Evolutionary conservation across 1,140 invertebrate genomes (phyloP).

Genomic region (Bathynomus jamesi): DNA sequence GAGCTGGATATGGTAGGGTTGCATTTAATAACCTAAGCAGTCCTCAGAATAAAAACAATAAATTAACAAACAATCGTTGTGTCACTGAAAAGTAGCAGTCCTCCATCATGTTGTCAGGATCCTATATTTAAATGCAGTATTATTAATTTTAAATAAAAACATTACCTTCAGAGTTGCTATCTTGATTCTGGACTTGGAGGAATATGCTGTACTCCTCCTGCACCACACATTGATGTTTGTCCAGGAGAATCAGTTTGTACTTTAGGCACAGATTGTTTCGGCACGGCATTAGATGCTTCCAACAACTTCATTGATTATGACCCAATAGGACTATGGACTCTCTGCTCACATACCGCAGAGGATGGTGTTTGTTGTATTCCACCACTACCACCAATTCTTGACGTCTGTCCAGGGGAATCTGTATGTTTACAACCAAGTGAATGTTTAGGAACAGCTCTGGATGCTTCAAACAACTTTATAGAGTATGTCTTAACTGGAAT

Average conservation of each 20-base stretch:
- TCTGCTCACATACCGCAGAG: neutral
- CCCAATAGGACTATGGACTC: neutral
- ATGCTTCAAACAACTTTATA: neutral
- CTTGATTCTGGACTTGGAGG: neutral
- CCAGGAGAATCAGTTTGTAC: neutral
- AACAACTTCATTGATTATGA: neutral
- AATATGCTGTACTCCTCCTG: neutral
- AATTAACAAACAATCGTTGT: no score
- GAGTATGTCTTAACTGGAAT: slow-evolving; percentile 1
- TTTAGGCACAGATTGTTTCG: neutral
- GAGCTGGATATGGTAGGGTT: no score
- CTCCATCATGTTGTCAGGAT: no score
- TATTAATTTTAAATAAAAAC: neutral
- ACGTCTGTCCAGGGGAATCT: slow-evolving; percentile 3
- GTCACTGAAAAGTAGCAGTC: no score
- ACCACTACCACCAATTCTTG: neutral
- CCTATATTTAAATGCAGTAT: no score
- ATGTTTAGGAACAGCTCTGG: slow-evolving; percentile 4
- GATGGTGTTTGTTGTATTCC: neutral
- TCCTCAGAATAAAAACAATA: no score
- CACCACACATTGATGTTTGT: neutral
- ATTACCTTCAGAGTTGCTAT: neutral
- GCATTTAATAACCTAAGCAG: no score
- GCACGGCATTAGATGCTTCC: neutral
- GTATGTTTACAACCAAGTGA: slow-evolving; percentile 4